These are phyloP conservation scores for Scaptomyza graminum DNA, from an alignment of 1,140 invertebrate species.

Conservation along the genomic window DNA sequence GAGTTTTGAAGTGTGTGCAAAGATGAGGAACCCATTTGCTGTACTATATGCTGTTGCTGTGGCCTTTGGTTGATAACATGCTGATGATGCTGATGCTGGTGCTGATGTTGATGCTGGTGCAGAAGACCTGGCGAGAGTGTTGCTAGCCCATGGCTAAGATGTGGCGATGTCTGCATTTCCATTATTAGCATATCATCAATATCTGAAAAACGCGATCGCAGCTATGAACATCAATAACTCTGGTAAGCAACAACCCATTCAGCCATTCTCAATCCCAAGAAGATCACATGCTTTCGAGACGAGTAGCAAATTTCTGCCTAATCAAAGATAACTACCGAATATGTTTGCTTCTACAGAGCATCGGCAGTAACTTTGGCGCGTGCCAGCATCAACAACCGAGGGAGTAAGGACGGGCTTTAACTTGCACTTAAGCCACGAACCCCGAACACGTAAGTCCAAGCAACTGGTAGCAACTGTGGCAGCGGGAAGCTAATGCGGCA, in stretches of 20 bases:
- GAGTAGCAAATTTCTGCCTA: slow-evolving; percentile 18
- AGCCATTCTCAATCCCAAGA: background rate
- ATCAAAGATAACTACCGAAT: slow-evolving; percentile 41
- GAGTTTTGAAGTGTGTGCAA: slow-evolving; percentile 51
- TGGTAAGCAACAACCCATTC: slow-evolving; percentile 1
- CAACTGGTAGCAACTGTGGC: slow-evolving; percentile 24
- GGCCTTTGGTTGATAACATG: slow-evolving; percentile 42
- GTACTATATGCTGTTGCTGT: slow-evolving; percentile 13
- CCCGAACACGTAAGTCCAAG: slow-evolving; percentile 37
- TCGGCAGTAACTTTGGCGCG: background rate
- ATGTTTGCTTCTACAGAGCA: slow-evolving; percentile 5
- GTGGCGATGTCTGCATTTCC: slow-evolving; percentile 77
- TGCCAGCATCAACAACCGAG: slow-evolving; percentile 1
- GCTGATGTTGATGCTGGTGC: slow-evolving; percentile 59
- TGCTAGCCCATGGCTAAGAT: slow-evolving; percentile 67
- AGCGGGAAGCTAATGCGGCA: background rate
- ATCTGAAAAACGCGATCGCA: slow-evolving; percentile 41
- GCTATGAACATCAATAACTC: slow-evolving; percentile 27
- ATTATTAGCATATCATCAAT: slow-evolving; percentile 72
- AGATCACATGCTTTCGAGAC: too few relatives aligned
- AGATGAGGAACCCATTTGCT: slow-evolving; percentile 42
- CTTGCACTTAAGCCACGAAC: slow-evolving; percentile 27
- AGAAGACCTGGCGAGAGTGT: slow-evolving; percentile 50
- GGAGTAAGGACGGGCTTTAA: background rate
- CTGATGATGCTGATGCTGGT: slow-evolving; percentile 57